phyloP scores from a whole-genome alignment of 2,888 invertebrate species.

The Spicauda simplicius region DNA sequence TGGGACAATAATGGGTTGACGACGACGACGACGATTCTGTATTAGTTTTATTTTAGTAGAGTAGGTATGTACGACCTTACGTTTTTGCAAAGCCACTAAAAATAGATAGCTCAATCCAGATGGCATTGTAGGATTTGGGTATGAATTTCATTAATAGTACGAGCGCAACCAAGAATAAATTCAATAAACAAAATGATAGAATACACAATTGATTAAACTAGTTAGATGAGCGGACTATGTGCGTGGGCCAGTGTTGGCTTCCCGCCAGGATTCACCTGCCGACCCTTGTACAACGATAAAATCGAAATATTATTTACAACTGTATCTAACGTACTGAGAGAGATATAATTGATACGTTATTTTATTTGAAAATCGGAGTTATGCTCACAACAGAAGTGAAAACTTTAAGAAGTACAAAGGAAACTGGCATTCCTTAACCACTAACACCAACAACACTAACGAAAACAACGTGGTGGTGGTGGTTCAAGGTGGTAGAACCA shows the following conservation, averaged over 20 bases:
- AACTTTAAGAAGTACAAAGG: too few species aligned
- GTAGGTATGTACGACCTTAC: conserved; percentile 1
- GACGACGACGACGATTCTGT: too few species aligned
- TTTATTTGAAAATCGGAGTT: too few species aligned
- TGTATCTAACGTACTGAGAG: conserved; percentile 42
- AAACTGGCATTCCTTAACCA: too few species aligned
- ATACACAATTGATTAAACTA: conserved; percentile 46
- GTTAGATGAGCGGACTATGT: conserved; percentile 55
- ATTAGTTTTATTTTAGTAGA: not conserved
- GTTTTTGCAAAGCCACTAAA: conserved; percentile 52
- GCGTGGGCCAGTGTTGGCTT: conserved; percentile 73
- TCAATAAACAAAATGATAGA: conserved; percentile 47
- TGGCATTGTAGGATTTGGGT: conserved; percentile 73
- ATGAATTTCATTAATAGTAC: conserved; percentile 65
- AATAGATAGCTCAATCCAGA: conserved; percentile 72
- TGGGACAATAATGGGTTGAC: too few species aligned
- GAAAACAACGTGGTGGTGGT: too few species aligned
- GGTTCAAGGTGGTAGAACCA: too few species aligned
- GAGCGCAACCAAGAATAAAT: conserved; percentile 47
- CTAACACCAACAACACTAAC: too few species aligned
- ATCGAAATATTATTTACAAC: conserved; percentile 76
- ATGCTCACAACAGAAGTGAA: too few species aligned
- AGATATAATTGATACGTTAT: not conserved
- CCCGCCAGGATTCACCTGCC: conserved; percentile 78
- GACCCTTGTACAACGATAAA: conserved; percentile 77